Evolutionary conservation across 2,797 vertebrate species (phyloP).

Genomic region (Xenops minutus): DNA sequence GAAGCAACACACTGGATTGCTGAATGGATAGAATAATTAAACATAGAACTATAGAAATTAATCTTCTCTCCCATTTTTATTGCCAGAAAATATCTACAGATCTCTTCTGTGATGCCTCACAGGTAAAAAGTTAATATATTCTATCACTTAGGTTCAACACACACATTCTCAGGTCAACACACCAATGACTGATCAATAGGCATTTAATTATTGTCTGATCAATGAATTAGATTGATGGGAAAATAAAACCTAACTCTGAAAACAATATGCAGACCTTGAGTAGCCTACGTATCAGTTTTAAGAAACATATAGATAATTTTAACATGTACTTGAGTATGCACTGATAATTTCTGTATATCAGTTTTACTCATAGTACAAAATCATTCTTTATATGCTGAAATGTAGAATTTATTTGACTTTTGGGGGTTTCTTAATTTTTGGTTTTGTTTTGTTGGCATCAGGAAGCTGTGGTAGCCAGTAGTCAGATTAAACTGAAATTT

Average conservation of each 20-base stretch:
- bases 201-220: not conserved
- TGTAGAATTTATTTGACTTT: rapidly evolving
- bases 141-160: not conserved
- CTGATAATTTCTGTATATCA: not conserved
- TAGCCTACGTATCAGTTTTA: not conserved
- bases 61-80: not conserved
- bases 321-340: too few species aligned
- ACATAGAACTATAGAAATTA: not conserved
- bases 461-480: not conserved
- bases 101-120: not conserved
- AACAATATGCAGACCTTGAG: not conserved
- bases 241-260: not conserved
- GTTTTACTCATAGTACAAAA: not conserved
- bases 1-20: not conserved
- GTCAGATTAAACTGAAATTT: not conserved
- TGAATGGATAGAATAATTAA: not conserved
- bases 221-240: not conserved
- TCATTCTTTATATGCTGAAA: not conserved
- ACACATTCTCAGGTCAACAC: not conserved
- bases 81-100: not conserved
- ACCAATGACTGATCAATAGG: not conserved
- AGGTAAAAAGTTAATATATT: not conserved
- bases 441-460: not conserved
- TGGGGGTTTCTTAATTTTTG: not conserved
- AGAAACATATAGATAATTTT: not conserved